A percentile compares a stretch with the other conserved stretches of the same genome.
Evolutionary conservation across 2,113 vertebrate genomes (phyloP).

Genomic region (Leucoraja erinaceus): DNA sequence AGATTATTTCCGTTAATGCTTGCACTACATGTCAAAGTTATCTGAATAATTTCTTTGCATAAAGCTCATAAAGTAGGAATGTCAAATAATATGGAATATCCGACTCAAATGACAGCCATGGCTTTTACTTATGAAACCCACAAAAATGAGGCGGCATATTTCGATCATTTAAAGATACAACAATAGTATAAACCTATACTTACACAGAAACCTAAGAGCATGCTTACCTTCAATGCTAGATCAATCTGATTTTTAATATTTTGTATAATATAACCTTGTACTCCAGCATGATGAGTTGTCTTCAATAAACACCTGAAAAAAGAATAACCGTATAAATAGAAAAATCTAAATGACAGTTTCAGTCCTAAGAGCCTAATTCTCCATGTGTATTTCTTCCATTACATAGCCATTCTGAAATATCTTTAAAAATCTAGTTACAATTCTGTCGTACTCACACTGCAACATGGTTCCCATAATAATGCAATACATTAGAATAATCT

Average conservation of each 20-base stretch:
- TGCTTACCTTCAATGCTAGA: conserved; percentile 67
- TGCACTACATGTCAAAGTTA: neutral
- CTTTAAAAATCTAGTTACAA: neutral
- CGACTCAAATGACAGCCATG: neutral
- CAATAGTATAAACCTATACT: neutral
- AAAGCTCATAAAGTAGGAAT: neutral
- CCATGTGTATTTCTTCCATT: neutral
- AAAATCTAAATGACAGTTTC: neutral
- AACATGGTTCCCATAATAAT: neutral
- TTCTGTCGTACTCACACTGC: neutral
- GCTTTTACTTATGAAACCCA: neutral
- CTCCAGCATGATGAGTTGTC: conserved; percentile 80
- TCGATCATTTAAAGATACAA: neutral
- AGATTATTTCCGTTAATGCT: neutral
- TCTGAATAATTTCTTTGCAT: neutral
- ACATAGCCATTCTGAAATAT: neutral
- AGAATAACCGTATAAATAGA: neutral
- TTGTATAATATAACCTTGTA: conserved; percentile 79
- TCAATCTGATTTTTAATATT: conserved; percentile 86
- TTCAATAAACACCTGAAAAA: conserved; percentile 71
- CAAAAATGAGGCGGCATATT: neutral
- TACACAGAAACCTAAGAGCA: neutral
- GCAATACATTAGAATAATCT: neutral
- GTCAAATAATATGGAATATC: conserved; percentile 10
- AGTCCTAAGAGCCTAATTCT: neutral